Base-by-base conservation (phyloP, 2,113 vertebrate genomes). In the Psittacula cyanocephala region DNA sequence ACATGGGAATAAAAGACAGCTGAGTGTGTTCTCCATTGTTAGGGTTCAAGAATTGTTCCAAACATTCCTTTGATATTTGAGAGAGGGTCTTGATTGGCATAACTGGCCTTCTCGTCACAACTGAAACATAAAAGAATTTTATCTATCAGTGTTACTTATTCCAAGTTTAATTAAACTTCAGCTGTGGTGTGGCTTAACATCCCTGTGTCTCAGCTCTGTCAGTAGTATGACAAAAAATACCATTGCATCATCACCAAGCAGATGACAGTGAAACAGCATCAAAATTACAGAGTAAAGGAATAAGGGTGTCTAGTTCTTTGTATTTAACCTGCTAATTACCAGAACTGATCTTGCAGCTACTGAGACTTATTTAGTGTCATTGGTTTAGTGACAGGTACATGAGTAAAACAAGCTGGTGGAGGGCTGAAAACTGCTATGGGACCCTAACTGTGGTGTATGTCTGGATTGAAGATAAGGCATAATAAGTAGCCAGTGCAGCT, bases 371-470 rank as follows among this genome's bases (percentile, higher is more conserved):
- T 47, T 39, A 47, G 69, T 49, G 76, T 49, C 8, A 10, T 12
- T 67, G 13, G 3, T 82, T 65, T 83, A 44, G 27, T 60, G 35
- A 47, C 68, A 88, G 11, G 9, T 11, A n/a, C 10, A 39, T n/a
- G 19, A 88, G 23, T 29, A 43, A 79, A 82, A 76, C 9, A 65
- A 72, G 7, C 10, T 49, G 17, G 8, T 80, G 17, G 10, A 35
- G 8, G 15, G 43, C 2, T 0, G 0, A 55, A 87, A 82, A 46
- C 7, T 3, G 5, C 27, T 55, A 5, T 27, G 12, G 8, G 12
- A 76, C 12, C 4, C 23, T 39, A 46, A 25, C 7, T 35, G 4
- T n/a, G 8, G 25, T 71, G 15, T 9, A 37, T 7, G 5, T 49
- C 18, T 64, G 29, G 24, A 46, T 7, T 71, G 62, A 70, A 80